phyloP scores from a whole-genome alignment of 92 coral and sea anemone species.

The Heteractis magnifica region DNA sequence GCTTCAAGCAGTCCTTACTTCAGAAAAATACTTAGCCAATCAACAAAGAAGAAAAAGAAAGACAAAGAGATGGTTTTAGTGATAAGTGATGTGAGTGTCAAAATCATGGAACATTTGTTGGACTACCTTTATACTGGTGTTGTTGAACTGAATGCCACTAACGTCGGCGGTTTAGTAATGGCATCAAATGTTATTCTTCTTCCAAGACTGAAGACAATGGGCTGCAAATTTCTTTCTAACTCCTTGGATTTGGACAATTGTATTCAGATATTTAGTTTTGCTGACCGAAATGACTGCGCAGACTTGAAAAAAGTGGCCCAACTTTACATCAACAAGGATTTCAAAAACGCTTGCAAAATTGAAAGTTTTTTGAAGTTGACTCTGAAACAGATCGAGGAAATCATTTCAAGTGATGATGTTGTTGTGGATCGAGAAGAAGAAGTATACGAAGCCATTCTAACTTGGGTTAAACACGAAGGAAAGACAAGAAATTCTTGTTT shows the following conservation, averaged over 20 bases:
- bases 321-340: slow-evolving; percentile 26
- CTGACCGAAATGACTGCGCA: slow-evolving; percentile 23
- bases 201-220: slow-evolving; percentile 27
- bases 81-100: slow-evolving; percentile 18
- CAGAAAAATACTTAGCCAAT: slow-evolving; percentile 14
- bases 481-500: slow-evolving; percentile 22
- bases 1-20: slow-evolving; percentile 42
- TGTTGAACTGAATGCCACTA: slow-evolving; percentile 6
- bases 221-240: slow-evolving; percentile 29
- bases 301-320: slow-evolving; percentile 17
- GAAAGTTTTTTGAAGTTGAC: slow-evolving; percentile 24
- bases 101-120: slow-evolving; percentile 22
- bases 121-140: slow-evolving; percentile 37
- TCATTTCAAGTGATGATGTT: slow-evolving; percentile 24
- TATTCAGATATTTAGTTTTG: slow-evolving; percentile 29
- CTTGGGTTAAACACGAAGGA: slow-evolving; percentile 37
- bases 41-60: slow-evolving; percentile 24
- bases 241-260: slow-evolving; percentile 35
- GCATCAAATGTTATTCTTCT: slow-evolving; percentile 32
- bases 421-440: slow-evolving; percentile 42
- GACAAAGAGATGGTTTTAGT: slow-evolving; percentile 2
- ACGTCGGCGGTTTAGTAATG: slow-evolving; percentile 19
- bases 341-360: slow-evolving; percentile 14
- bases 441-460: slow-evolving; percentile 36
- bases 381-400: slow-evolving; percentile 20